Conservation (phyloP, 2,888 invertebrate genomes). For the Pteria penguin region DNA sequence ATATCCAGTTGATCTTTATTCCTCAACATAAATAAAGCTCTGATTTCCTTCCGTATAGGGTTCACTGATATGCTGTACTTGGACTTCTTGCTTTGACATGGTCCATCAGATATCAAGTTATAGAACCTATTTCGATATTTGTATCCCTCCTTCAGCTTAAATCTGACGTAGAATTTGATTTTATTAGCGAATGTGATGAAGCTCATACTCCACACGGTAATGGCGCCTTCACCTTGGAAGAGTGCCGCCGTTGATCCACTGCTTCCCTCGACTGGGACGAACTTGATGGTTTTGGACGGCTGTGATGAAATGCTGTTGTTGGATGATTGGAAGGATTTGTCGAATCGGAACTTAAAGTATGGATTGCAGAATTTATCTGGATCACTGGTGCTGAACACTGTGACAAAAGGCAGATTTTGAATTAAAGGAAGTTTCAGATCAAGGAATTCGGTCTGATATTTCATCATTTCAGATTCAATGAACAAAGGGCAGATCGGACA, state of each 20-base stretch:
- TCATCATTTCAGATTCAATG: no score
- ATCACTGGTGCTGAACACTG: background rate
- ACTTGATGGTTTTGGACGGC: constrained; percentile 19
- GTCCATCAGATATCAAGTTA: constrained; percentile 36
- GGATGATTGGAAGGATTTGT: constrained; percentile 20
- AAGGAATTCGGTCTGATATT: no score
- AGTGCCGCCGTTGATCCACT: constrained; percentile 23
- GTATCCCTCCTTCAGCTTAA: constrained; percentile 21
- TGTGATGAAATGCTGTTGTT: constrained; percentile 29
- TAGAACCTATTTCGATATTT: constrained; percentile 31
- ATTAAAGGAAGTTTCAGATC: no score
- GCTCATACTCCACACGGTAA: constrained; percentile 37
- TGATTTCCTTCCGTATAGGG: constrained; percentile 20
- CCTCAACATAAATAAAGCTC: constrained; percentile 14
- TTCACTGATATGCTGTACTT: constrained; percentile 34
- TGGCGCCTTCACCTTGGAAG: constrained; percentile 23
- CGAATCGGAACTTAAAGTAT: constrained; percentile 29
- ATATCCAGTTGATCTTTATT: constrained; percentile 16
- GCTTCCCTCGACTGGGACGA: constrained; percentile 15
- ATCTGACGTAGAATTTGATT: constrained; percentile 35
- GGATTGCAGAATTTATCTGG: background rate
- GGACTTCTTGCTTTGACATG: constrained; percentile 14
- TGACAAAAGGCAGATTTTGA: no score
- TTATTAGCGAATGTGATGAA: constrained; percentile 32
- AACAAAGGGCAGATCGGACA: no score